Percentiles rank a stretch among this genome's conserved stretches.
Conservation (phyloP, 2,888 invertebrate species). For the Leptinotarsa rubiginosa region DNA sequence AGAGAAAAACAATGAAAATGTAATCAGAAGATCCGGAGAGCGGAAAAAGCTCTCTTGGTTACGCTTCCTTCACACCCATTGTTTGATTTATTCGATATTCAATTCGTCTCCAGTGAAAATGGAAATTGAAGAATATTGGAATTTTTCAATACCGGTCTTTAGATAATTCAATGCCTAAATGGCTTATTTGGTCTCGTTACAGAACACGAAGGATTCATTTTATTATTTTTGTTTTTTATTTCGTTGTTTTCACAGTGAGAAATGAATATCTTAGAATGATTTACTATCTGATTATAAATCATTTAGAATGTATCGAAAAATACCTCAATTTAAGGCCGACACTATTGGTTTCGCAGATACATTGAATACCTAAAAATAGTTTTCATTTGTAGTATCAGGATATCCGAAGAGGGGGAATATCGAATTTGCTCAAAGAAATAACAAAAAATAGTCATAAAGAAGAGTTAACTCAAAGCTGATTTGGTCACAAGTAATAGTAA, state of each 20-base stretch:
- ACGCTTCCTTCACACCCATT: background rate
- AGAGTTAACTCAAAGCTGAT: no score
- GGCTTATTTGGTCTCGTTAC: background rate
- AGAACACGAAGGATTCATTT: background rate
- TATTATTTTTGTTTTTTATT: background rate
- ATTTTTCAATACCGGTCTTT: background rate
- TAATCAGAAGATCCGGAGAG: background rate
- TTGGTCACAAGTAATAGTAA: no score
- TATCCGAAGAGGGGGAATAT: no score
- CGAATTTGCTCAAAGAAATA: no score
- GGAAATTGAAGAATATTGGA: background rate
- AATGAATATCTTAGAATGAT: no score
- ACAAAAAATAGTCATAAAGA: no score
- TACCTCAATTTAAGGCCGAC: no score
- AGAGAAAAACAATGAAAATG: background rate
- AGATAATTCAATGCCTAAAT: background rate
- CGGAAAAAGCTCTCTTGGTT: background rate
- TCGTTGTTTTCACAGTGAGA: background rate
- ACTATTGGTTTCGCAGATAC: no score
- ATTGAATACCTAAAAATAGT: no score
- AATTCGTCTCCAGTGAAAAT: background rate
- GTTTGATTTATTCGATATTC: conserved; percentile 10
- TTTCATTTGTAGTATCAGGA: no score
- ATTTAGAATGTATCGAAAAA: no score
- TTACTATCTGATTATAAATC: no score